Conservation (phyloP, 2,888 invertebrate genomes). For the Apantesis nais region DNA sequence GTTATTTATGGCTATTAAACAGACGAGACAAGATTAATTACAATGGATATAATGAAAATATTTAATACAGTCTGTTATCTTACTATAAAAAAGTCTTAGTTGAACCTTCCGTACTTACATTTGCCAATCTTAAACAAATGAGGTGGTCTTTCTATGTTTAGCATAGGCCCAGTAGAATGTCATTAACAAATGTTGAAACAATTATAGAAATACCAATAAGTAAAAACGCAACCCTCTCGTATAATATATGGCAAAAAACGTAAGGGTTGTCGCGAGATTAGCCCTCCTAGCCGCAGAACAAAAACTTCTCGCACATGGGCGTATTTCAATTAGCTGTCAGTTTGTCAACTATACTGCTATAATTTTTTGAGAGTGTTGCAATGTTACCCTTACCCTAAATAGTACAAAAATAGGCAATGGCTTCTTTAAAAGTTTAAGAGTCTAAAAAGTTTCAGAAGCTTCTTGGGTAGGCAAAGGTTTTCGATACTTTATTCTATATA, state of each 20-base stretch:
- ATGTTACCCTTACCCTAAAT: constrained; percentile 36
- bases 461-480: constrained; percentile 12
- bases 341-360: constrained; percentile 78
- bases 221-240: constrained; percentile 68
- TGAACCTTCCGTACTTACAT: neutral
- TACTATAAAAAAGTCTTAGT: neutral
- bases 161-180: constrained; percentile 25
- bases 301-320: constrained; percentile 81
- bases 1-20: neutral
- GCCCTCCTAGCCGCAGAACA: constrained; percentile 73
- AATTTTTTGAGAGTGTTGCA: constrained; percentile 56
- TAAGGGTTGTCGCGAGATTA: constrained; percentile 75
- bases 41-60: neutral
- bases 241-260: constrained; percentile 62
- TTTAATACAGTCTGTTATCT: neutral
- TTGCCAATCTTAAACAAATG: neutral
- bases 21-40: neutral
- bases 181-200: constrained; percentile 51
- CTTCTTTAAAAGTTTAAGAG: constrained; percentile 36
- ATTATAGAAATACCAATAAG: constrained; percentile 62
- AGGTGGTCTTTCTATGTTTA: constrained; percentile 15
- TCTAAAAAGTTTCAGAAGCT: constrained; percentile 33
- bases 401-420: constrained; percentile 45
- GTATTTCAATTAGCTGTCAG: constrained; percentile 85
- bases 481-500: neutral